Conservation (phyloP, 2,113 vertebrate species). For the Maccullochella peelii region DNA sequence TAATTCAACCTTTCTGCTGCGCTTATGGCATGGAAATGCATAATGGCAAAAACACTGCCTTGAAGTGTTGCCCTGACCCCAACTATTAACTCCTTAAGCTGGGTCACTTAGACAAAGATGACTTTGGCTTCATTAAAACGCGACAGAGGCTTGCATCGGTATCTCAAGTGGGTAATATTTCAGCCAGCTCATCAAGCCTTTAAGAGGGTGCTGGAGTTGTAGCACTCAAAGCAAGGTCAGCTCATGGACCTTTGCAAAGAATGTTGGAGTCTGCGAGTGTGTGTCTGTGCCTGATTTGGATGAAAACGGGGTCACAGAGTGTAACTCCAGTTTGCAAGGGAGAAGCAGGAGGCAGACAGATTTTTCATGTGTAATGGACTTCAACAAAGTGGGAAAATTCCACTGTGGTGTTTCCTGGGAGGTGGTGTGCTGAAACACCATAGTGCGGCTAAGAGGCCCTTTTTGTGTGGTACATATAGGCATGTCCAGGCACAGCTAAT, state of each 20-base stretch:
- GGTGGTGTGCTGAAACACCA: slow-evolving; percentile 49
- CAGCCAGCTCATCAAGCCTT: slow-evolving; percentile 62
- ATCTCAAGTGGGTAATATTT: slow-evolving; percentile 56
- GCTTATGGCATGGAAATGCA: slow-evolving; percentile 47
- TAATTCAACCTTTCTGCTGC: slow-evolving; percentile 52
- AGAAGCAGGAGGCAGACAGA: slow-evolving; percentile 45
- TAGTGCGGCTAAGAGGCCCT: slow-evolving; percentile 22
- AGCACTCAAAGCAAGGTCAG: slow-evolving; percentile 66
- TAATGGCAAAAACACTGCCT: slow-evolving; percentile 38
- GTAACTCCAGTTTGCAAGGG: slow-evolving; percentile 22
- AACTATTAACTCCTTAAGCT: slow-evolving; percentile 56
- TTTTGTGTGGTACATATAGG: slow-evolving; percentile 50
- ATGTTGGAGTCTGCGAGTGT: slow-evolving; percentile 7
- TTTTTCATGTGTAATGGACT: slow-evolving; percentile 60
- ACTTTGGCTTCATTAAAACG: slow-evolving; percentile 64
- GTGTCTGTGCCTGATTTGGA: slow-evolving; percentile 28
- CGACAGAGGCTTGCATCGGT: slow-evolving; percentile 35
- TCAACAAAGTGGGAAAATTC: slow-evolving; percentile 65
- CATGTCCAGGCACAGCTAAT: slow-evolving; percentile 71
- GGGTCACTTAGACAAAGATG: slow-evolving; percentile 49
- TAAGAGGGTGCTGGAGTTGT: slow-evolving; percentile 43
- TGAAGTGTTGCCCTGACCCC: slow-evolving; percentile 40
- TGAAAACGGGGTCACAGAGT: slow-evolving; percentile 54
- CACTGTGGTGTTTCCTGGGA: slow-evolving; percentile 59
- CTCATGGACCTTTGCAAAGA: slow-evolving; percentile 37